These are phyloP conservation scores for Alaudala cheleensis DNA, from an alignment of 2,113 vertebrate genomes.

Conservation along the genomic window DNA sequence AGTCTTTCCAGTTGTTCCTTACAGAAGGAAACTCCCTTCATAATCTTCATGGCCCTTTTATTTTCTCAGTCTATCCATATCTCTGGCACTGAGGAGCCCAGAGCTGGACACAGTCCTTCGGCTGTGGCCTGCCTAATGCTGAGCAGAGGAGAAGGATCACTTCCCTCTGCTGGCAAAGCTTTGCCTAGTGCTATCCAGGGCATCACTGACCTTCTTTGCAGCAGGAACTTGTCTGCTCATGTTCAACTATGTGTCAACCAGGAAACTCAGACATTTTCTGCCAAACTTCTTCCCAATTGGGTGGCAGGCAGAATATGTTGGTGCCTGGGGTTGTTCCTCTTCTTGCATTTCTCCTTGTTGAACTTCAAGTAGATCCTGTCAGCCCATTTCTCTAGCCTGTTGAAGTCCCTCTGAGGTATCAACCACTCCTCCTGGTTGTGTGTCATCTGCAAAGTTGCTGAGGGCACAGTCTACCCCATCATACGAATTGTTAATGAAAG, in stretches of 20 bases:
- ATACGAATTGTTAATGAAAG: neutral
- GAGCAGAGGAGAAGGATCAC: neutral
- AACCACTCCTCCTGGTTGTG: neutral
- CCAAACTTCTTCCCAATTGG: neutral
- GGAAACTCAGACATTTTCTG: neutral
- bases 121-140: neutral
- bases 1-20: neutral
- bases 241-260: rapidly evolving
- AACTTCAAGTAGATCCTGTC: neutral
- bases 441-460: neutral
- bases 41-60: neutral
- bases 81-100: neutral
- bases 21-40: neutral
- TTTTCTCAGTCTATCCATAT: neutral
- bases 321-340: neutral
- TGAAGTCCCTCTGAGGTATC: neutral
- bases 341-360: neutral
- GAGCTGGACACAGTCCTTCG: neutral
- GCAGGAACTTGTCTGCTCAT: neutral
- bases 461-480: neutral
- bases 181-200: neutral
- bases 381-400: neutral
- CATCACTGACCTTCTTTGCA: neutral
- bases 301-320: neutral
- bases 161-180: neutral